Conservation (phyloP, 2,113 vertebrate genomes). For the Ranitomeya imitator region DNA sequence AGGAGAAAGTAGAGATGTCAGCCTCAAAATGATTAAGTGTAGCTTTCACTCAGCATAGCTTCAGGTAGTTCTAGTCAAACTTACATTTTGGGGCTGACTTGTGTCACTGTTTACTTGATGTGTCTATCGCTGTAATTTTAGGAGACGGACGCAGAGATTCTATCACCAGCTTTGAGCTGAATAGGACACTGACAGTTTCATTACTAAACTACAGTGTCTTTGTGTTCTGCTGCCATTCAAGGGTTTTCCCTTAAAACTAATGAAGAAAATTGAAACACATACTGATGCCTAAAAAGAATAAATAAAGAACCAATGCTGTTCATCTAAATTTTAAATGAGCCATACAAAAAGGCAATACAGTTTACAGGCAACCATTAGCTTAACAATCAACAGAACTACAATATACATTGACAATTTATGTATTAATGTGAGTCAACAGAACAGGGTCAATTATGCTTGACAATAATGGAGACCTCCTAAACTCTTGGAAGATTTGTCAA, state of each 20-base stretch:
- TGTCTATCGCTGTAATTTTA: slow-evolving; percentile 44
- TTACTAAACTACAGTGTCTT: slow-evolving; percentile 31
- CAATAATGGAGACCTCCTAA: too few species aligned
- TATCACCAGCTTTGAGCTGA: background rate
- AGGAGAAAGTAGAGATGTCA: slow-evolving; percentile 11
- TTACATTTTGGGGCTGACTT: slow-evolving; percentile 25
- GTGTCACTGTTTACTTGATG: slow-evolving; percentile 26
- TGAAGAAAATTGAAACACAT: slow-evolving; percentile 9
- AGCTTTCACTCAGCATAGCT: background rate
- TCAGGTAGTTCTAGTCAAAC: slow-evolving; percentile 24
- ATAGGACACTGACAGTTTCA: slow-evolving; percentile 21
- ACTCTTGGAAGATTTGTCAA: too few species aligned
- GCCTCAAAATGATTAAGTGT: slow-evolving; percentile 27
- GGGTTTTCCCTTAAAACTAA: background rate
- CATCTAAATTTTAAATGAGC: background rate
- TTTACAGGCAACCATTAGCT: background rate
- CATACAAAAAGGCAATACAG: background rate
- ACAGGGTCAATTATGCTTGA: background rate
- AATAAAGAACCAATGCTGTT: background rate
- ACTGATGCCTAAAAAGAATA: background rate
- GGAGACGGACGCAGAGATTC: slow-evolving; percentile 2
- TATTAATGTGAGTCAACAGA: background rate
- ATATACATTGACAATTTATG: too few species aligned
- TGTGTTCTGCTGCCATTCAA: slow-evolving; percentile 24
- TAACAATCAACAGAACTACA: background rate